phyloP scores from a whole-genome alignment of 2,888 invertebrate species.

The Stramonita haemastoma region DNA sequence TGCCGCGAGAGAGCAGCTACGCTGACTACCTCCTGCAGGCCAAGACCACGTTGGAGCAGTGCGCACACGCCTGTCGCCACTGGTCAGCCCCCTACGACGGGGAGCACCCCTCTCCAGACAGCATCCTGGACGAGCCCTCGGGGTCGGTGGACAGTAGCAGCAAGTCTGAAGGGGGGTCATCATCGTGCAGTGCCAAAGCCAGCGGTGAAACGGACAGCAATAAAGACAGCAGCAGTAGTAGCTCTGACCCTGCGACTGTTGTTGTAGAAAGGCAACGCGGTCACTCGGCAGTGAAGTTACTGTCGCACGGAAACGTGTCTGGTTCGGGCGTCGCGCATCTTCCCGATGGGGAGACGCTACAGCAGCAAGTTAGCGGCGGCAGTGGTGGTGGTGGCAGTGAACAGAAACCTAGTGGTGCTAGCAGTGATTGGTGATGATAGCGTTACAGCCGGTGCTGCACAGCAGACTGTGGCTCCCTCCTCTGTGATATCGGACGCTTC shows the following conservation, averaged over 20 bases:
- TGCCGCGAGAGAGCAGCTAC: conserved; percentile 71
- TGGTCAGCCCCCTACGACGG: conserved; percentile 91
- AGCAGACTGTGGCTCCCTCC: not conserved
- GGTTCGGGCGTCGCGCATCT: not conserved
- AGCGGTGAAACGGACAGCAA: not conserved
- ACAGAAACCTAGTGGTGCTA: not conserved
- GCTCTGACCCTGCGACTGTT: not conserved
- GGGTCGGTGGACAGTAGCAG: not conserved
- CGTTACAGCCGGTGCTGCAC: not conserved
- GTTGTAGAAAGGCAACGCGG: not conserved
- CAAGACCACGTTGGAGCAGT: conserved; percentile 86
- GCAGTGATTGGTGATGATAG: not conserved
- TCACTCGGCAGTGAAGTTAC: conserved; percentile 33
- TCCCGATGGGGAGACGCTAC: not conserved
- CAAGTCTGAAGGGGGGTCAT: not conserved
- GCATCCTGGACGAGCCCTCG: conserved; percentile 44
- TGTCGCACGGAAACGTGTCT: conserved; percentile 39
- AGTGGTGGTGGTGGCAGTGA: conserved; percentile 12
- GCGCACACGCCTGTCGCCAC: conserved; percentile 85
- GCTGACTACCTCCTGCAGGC: conserved; percentile 88
- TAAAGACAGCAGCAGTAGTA: not conserved
- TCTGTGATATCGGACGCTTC: not conserved
- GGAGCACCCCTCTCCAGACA: conserved; percentile 77
- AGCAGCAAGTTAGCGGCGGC: conserved; percentile 4
- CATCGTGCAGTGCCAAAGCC: not conserved